Evolutionary conservation across 1,140 invertebrate genomes (phyloP).

Genomic region (Cotesia typhae): DNA sequence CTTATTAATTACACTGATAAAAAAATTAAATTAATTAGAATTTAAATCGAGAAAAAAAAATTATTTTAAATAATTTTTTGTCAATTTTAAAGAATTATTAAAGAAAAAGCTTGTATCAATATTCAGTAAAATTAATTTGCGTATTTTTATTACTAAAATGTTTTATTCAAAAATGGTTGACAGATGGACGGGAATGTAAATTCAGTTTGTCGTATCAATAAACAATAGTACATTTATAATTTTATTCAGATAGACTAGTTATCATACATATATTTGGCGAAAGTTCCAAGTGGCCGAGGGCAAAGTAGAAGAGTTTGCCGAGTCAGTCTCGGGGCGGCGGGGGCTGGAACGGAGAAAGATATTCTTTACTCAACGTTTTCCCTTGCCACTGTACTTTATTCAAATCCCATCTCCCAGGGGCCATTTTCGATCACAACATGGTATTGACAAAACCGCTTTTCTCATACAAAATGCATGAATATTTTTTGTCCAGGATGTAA

Average conservation of each 20-base stretch:
- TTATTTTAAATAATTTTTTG: too few species aligned
- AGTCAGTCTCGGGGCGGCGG: not conserved
- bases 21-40: too few species aligned
- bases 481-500: slow-evolving; percentile 41
- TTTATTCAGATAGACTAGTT: not conserved
- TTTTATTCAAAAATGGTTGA: not conserved
- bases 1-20: too few species aligned
- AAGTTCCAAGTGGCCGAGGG: not conserved
- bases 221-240: slow-evolving; percentile 2
- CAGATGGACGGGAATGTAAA: not conserved
- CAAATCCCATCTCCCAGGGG: slow-evolving; percentile 56
- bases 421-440: slow-evolving; percentile 58
- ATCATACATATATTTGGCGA: too few species aligned
- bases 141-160: too few species aligned
- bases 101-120: too few species aligned
- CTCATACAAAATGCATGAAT: slow-evolving; percentile 55
- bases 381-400: slow-evolving; percentile 51
- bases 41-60: too few species aligned
- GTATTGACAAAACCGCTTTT: slow-evolving; percentile 57
- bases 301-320: slow-evolving; percentile 12
- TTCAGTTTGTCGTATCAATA: slow-evolving; percentile 2
- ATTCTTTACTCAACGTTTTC: slow-evolving; percentile 51
- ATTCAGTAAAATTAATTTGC: too few species aligned
- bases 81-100: too few species aligned
- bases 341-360: slow-evolving; percentile 13